A percentile compares a stretch with the other conserved stretches of the same genome.
These are phyloP conservation scores for Hypocryptadius cinnamomeus DNA, from an alignment of 2,113 vertebrate species.

Conservation along the genomic window DNA sequence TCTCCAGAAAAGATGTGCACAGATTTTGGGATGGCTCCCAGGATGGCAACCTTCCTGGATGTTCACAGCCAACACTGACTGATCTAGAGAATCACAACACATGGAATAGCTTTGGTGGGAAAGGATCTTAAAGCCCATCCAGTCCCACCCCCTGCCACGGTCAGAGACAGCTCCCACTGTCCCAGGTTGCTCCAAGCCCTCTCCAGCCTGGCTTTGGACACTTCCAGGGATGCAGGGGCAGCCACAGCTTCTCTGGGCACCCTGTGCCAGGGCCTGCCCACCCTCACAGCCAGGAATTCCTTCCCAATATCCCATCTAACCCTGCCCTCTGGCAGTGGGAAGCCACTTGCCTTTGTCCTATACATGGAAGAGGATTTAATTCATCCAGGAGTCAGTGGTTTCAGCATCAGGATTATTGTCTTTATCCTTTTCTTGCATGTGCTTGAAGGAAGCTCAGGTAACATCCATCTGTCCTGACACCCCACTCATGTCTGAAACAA, in stretches of 20 bases:
- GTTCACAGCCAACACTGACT: not conserved
- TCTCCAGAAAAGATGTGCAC: not conserved
- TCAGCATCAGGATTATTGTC: not conserved
- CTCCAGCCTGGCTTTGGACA: not conserved
- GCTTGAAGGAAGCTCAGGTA: not conserved
- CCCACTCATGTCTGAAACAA: not conserved
- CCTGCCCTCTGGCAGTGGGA: not conserved
- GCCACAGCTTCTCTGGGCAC: not conserved
- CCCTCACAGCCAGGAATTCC: not conserved
- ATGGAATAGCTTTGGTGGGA: not conserved
- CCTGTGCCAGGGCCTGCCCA: not conserved
- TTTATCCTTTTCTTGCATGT: not conserved
- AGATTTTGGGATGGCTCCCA: not conserved
- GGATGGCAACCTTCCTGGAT: not conserved
- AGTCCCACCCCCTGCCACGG: not conserved
- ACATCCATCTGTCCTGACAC: not conserved
- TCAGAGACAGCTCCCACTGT: accelerated
- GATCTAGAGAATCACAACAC: not conserved
- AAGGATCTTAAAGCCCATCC: not conserved
- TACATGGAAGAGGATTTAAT: not conserved
- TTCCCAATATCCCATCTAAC: not conserved
- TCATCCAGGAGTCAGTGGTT: not conserved
- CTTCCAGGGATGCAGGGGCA: not conserved
- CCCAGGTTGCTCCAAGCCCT: not conserved
- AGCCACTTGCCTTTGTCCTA: not conserved